Percentiles rank a stretch among this genome's conserved stretches.
Evolutionary conservation across 1,140 invertebrate genomes (phyloP).

Genomic region (Rhynchophorus ferrugineus): DNA sequence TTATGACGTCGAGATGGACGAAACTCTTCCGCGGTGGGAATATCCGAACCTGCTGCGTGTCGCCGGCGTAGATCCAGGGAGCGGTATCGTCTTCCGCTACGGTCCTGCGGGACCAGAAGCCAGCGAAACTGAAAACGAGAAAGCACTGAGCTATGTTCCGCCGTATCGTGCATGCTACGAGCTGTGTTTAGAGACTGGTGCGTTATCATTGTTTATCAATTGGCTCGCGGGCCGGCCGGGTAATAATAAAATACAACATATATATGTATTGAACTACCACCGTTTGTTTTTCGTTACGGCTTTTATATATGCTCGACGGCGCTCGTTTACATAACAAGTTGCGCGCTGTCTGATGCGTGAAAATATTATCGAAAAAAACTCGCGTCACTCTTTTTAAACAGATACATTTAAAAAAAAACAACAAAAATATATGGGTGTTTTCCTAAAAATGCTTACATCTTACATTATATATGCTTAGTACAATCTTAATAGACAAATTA

Average conservation of each 20-base stretch:
- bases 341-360: too few species aligned
- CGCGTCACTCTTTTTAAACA: too few species aligned
- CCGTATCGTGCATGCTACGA: conserved; percentile 14
- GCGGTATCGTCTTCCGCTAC: conserved; percentile 13
- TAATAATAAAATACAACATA: neutral
- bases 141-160: conserved; percentile 3
- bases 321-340: too few species aligned
- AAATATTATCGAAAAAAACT: too few species aligned
- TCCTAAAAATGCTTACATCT: too few species aligned
- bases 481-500: too few species aligned
- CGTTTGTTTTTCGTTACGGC: neutral
- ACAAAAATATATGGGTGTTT: too few species aligned
- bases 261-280: conserved; percentile 7
- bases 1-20: neutral
- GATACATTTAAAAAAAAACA: too few species aligned
- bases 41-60: conserved; percentile 4
- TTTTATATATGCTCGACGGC: too few species aligned
- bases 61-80: conserved; percentile 24
- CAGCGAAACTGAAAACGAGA: conserved; percentile 30
- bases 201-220: conserved; percentile 22
- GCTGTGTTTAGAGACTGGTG: conserved; percentile 6
- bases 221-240: conserved; percentile 4
- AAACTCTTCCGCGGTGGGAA: conserved; percentile 6
- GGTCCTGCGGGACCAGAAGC: conserved; percentile 27
- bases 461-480: too few species aligned